Base-by-base conservation (phyloP, 1,140 invertebrate species). In the Pectinophora gossypiella region DNA sequence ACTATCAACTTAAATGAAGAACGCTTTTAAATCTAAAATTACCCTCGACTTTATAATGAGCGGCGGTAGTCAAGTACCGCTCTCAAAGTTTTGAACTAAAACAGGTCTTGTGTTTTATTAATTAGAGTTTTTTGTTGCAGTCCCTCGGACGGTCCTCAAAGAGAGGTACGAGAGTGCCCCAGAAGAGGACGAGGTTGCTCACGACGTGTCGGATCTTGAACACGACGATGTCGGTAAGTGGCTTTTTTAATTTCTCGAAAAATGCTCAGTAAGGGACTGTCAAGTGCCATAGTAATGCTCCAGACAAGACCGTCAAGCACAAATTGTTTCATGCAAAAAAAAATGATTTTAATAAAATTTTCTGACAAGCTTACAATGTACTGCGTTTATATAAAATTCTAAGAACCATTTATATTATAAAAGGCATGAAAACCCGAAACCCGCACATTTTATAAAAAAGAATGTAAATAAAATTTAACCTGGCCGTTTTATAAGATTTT, bases 111-210 rank as follows among this genome's bases (percentile, higher is more conserved):
- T 18, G 36, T 40, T 40, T 15, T 40, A 16, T 40, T 40, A 40
- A 40, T 40, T 40, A 40, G 42, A 18, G 53, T 57, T 67, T n/a
- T 71, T 72, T 54, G 46, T 90, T 89, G 27, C 86, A 97, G 96
- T 97, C 50, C 95, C 95, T n/a, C 90, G 95, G 58, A 93, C 93
- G 74, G 95, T 97, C 36, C 85, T 97, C 12, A 95, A 95, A 68
- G 94, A 96, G 68, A 90, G 93, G 66, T 96, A 93, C 73, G 93
- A 95, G 71, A 92, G 93, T 40, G 90, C 91, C 19, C 88, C 91
- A 20, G 93, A 95, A 80, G 87, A 92, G 32, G 95, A 96, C 68
- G 94, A 96, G 65, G 77, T 78, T 54, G 76, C 80, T 50, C 78
- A 88, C 60, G 82, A 84, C 61, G 76, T 74, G 45, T 86, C 84